Base-by-base conservation (phyloP, 2,113 vertebrate genomes). In the Microcebus griseorufus region DNA sequence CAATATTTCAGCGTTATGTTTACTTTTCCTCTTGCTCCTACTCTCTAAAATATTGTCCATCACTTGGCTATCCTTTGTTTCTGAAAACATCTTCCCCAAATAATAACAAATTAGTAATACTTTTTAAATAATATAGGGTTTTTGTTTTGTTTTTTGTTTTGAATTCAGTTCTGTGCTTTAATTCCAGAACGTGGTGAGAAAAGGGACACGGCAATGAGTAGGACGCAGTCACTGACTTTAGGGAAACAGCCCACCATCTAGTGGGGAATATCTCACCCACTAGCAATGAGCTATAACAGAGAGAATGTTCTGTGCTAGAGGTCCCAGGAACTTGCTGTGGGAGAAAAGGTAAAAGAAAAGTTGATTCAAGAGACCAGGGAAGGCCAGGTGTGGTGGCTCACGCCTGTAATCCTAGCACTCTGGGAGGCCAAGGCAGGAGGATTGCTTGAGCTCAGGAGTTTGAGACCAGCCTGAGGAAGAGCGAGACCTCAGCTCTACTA, bases 71-170 rank as follows among this genome's bases (percentile, higher is more conserved):
- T 65, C 34, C 27, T 96, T 60, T 83, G 12, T 86, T 83, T 37
- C 79, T 91, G n/a, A 94, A 94, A 93, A 86, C 13, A 48, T 55
- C 60, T 75, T 29, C 22, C 93, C 45, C 88, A 60, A 87, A 81
- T 85, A 62, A 62, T 81, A 86, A 72, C 76, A 73, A 53, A 89
- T 48, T 48, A 16, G 23, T 86, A 73, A 62, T 84, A 37, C 39
- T 55, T 84, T 95, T 94, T 62, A 67, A 69, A n/a, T 10, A 45
- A 37, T n/a, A 75, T 9, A 7, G 72, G 27, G 37, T 76, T 84
- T 94, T 32, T 42, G 16, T 84, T 92, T 86, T 83, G 20, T 27
- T 83, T 95, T 82, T 86, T 83, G 25, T 27, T 88, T 96, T 82
- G n/a, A 83, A 62, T 64, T 90, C 11, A 3, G 25, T 34, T 92